These are phyloP conservation scores for Hydrophis major DNA, from an alignment of 2,797 vertebrate genomes.

Conservation along the genomic window DNA sequence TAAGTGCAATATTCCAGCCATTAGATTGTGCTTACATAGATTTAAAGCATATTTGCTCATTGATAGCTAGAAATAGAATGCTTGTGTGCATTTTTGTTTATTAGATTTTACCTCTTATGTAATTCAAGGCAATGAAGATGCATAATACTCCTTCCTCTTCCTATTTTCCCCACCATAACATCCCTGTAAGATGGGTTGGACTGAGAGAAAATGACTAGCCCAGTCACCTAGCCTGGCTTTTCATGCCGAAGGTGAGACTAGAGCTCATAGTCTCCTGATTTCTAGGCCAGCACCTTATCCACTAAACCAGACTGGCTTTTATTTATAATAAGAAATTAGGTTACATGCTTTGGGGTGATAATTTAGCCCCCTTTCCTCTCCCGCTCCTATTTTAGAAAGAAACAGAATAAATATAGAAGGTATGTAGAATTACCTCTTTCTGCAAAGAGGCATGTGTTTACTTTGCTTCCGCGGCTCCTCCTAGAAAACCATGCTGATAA, in stretches of 20 bases:
- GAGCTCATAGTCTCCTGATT: background rate
- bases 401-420: background rate
- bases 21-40: background rate
- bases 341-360: background rate
- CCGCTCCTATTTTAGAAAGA: background rate
- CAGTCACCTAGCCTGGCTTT: background rate
- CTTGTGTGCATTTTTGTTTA: background rate
- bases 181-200: background rate
- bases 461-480: background rate
- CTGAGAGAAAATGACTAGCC: background rate
- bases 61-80: background rate
- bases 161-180: background rate
- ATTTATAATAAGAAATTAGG: background rate
- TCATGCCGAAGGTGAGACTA: background rate
- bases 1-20: conserved; percentile 68
- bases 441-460: background rate
- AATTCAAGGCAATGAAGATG: background rate
- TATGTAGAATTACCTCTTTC: background rate
- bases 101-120: background rate
- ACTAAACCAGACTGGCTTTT: background rate
- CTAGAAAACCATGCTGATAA: background rate
- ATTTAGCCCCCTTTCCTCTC: background rate
- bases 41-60: background rate
- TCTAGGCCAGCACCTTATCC: background rate
- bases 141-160: background rate